Percentiles rank a stretch among this genome's conserved stretches.
phyloP scores from a whole-genome alignment of 1,140 invertebrate species.

The Plutomurus gul region DNA sequence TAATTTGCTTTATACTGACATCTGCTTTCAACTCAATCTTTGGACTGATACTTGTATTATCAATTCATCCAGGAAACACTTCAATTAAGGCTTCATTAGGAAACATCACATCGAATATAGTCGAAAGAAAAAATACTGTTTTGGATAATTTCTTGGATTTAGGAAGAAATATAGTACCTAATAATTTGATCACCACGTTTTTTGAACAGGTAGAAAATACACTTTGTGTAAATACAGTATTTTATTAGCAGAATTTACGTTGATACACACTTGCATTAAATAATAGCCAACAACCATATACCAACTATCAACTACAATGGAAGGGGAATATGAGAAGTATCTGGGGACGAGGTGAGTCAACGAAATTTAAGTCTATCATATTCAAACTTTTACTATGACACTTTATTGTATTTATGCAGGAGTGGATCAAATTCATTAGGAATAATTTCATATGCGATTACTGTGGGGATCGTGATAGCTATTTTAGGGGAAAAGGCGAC shows the following conservation, averaged over 20 bases:
- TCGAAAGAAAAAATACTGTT: slow-evolving; percentile 67
- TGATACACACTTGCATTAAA: not conserved
- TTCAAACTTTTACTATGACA: not conserved
- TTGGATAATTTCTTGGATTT: slow-evolving; percentile 82
- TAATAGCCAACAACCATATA: not conserved
- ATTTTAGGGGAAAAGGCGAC: slow-evolving; percentile 70
- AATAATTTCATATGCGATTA: slow-evolving; percentile 83
- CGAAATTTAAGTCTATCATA: not conserved
- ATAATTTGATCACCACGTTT: slow-evolving; percentile 84
- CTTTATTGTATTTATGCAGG: too few species aligned
- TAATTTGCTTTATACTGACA: slow-evolving; percentile 78
- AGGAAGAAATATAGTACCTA: slow-evolving; percentile 83
- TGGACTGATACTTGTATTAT: slow-evolving; percentile 72
- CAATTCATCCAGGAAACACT: slow-evolving; percentile 78
- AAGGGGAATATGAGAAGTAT: not conserved
- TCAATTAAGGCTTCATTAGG: slow-evolving; percentile 64
- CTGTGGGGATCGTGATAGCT: slow-evolving; percentile 82
- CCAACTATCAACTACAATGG: not conserved
- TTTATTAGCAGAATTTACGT: not conserved
- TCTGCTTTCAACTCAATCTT: slow-evolving; percentile 78
- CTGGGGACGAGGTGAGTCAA: not conserved
- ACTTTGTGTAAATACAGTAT: not conserved
- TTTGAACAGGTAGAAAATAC: slow-evolving; percentile 71
- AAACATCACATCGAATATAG: slow-evolving; percentile 54
- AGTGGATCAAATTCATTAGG: slow-evolving; percentile 82